Base-by-base conservation (phyloP, 2,113 vertebrate species). In the Herpailurus yagouaroundi region DNA sequence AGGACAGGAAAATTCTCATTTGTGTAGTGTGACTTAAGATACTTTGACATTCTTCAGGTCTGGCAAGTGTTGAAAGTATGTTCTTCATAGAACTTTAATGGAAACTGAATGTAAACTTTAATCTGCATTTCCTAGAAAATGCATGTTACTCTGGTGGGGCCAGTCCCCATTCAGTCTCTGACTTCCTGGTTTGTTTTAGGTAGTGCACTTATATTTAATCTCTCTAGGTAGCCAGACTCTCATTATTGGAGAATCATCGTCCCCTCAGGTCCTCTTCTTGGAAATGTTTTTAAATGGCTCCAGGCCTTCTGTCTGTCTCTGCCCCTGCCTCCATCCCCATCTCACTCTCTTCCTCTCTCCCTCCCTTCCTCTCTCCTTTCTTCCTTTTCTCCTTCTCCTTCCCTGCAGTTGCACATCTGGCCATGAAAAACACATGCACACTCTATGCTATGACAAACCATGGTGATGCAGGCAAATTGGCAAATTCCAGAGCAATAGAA, bases 101-200 rank as follows among this genome's bases (percentile, higher is more conserved):
- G 45, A 45, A 21, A 18, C 18, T 2, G 2, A 5, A 18, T 31
- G 13, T 63, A 38, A 77, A 27, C 10, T 73, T 31, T 13, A 45
- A 66, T 38, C 27, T 79, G 21, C 7, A 14, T 89, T 88, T 55
- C 21, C 12, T 36, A 63, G 18, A 27, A 18, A 60, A 15, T 19
- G 7, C 0, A 3, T n/a, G 29, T 45, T 29, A 8, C 29, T 4
- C 12, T 69, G n/a, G 0, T 31, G 55, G 69, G 14, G 25, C 10
- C 38, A 25, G 27, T 4, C 0, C 4, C 19, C 5, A 16, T 36
- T 31, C 27, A 2, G 16, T 13, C 45, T 84, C 38, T 69, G 14
- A n/a, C 73, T 94, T 88, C 31, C 16, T 38, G 7, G 10, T 63
- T 69, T 71, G 60, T 36, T 89, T 64, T 82, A 23, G 16, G 68